Conservation (phyloP, 2,888 invertebrate genomes). For the Corbicula japonica region DNA sequence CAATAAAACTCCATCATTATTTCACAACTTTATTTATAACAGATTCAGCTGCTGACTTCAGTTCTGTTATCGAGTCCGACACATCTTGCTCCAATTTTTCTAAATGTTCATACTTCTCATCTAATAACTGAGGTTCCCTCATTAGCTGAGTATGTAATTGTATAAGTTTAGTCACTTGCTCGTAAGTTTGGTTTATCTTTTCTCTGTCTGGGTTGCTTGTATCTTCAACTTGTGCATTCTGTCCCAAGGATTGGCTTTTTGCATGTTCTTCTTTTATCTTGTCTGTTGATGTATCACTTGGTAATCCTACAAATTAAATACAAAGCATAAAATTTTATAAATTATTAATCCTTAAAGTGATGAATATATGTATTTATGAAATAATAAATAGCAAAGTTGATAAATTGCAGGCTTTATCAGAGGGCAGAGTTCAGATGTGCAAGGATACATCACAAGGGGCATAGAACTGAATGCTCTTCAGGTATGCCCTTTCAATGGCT, state of each 20-base stretch:
- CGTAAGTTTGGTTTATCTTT: slow-evolving; percentile 39
- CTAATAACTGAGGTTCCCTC: slow-evolving; percentile 50
- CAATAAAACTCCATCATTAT: no score
- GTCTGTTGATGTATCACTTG: slow-evolving; percentile 9
- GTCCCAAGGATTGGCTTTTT: background rate
- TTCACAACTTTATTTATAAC: slow-evolving; percentile 32
- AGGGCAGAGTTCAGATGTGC: no score
- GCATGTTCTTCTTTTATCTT: background rate
- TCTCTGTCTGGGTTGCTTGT: slow-evolving; percentile 6
- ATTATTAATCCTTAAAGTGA: background rate
- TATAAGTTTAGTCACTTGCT: slow-evolving; percentile 50
- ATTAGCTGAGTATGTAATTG: slow-evolving; percentile 39
- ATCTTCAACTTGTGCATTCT: slow-evolving; percentile 5
- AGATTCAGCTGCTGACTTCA: slow-evolving; percentile 55
- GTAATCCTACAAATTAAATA: background rate
- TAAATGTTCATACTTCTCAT: slow-evolving; percentile 56
- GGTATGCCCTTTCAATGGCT: no score
- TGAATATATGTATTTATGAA: background rate
- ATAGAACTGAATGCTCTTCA: no score
- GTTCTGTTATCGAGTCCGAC: slow-evolving; percentile 55
- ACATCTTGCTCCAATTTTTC: slow-evolving; percentile 56
- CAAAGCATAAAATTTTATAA: background rate
- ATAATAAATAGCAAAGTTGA: slow-evolving; percentile 1
- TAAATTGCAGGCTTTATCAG: no score
- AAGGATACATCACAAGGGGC: no score